phyloP scores from a whole-genome alignment of 2,113 vertebrate species.

The Asarcornis scutulata region DNA sequence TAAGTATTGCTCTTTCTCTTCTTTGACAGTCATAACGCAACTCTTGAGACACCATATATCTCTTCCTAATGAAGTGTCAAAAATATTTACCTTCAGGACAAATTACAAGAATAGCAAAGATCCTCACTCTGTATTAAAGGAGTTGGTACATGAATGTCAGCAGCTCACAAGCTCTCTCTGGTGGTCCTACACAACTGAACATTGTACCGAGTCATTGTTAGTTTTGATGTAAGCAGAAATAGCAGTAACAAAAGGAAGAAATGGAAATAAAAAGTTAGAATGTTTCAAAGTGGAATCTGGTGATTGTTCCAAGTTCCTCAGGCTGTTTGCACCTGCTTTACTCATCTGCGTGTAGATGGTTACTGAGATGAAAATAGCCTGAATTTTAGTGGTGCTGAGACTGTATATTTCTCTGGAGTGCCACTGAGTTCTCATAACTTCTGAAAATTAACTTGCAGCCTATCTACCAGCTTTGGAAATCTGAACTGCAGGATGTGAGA shows the following conservation, averaged over 20 bases:
- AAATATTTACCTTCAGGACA: constrained; percentile 62
- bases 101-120: constrained; percentile 36
- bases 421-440: neutral
- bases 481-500: neutral
- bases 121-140: neutral
- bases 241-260: too few relatives aligned
- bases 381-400: neutral
- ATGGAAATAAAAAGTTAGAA: neutral
- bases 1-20: constrained; percentile 42
- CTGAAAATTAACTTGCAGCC: neutral
- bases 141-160: neutral
- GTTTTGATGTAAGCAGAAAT: neutral
- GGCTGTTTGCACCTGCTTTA: neutral
- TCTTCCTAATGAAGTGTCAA: constrained; percentile 58
- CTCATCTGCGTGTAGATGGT: neutral
- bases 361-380: neutral
- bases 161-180: constrained; percentile 32
- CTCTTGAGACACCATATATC: constrained; percentile 33
- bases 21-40: constrained; percentile 56
- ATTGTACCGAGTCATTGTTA: rapidly evolving
- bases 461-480: neutral
- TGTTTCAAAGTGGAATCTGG: neutral
- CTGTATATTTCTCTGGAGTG: neutral
- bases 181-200: neutral
- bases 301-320: neutral